phyloP scores from a whole-genome alignment of 2,888 invertebrate species.

The Seira sanloemensis region DNA sequence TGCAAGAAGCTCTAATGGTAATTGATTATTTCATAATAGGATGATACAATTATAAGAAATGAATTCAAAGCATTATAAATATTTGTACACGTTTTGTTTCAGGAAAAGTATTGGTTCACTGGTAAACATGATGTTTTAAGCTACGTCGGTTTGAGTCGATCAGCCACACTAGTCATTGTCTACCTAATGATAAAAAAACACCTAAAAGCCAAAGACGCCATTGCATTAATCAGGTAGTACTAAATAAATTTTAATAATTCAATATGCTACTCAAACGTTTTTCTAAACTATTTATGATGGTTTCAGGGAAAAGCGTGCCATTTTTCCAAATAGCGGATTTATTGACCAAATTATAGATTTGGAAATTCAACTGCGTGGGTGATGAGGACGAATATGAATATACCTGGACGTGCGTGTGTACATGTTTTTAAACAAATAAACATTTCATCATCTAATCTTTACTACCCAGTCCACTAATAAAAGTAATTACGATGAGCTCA shows the following conservation, averaged over 20 bases:
- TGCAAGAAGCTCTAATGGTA: slow-evolving; percentile 57
- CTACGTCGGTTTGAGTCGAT: slow-evolving; percentile 57
- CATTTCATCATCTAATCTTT: too few relatives aligned
- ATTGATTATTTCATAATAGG: background rate
- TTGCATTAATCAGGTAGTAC: slow-evolving; percentile 57
- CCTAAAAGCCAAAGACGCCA: slow-evolving; percentile 50
- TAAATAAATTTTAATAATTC: too few relatives aligned
- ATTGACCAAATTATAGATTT: slow-evolving; percentile 60
- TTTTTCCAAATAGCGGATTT: slow-evolving; percentile 63
- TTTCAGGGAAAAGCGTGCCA: slow-evolving; percentile 60
- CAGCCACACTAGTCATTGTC: slow-evolving; percentile 53
- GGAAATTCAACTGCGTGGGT: slow-evolving; percentile 47
- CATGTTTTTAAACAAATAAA: slow-evolving; percentile 12
- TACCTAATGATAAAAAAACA: slow-evolving; percentile 63
- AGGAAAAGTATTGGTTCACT: slow-evolving; percentile 61
- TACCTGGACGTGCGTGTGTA: background rate
- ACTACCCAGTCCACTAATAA: too few relatives aligned
- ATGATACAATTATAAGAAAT: background rate
- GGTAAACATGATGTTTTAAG: slow-evolving; percentile 38
- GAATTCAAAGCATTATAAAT: background rate
- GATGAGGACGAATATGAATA: slow-evolving; percentile 24
- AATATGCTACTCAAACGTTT: background rate
- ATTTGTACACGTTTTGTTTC: slow-evolving; percentile 8
- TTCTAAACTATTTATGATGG: background rate
- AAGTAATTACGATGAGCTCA: too few relatives aligned